Evolutionary conservation across 2,797 vertebrate genomes (phyloP).

Genomic region (Etheostoma nigrum): DNA sequence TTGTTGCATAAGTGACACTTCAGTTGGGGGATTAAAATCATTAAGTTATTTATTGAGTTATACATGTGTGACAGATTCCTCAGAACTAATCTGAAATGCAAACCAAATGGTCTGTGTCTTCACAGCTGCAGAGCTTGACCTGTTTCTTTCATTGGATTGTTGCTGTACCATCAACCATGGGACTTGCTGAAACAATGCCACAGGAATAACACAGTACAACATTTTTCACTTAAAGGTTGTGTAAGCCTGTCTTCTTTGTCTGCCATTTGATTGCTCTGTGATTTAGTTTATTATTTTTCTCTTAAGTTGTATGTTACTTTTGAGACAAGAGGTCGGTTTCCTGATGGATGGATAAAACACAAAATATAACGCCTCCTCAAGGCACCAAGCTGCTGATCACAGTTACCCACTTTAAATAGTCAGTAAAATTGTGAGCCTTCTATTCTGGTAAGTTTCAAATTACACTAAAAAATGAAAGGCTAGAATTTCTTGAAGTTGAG

Average conservation of each 20-base stretch:
- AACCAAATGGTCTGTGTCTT: background rate
- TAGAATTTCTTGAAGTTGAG: constrained; percentile 15
- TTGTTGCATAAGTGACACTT: background rate
- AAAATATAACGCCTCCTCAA: background rate
- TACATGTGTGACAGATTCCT: background rate
- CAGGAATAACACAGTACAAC: constrained; percentile 17
- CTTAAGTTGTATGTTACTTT: constrained; percentile 13
- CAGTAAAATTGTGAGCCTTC: background rate
- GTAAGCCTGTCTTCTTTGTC: constrained; percentile 5
- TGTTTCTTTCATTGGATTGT: constrained; percentile 25
- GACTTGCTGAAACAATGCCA: constrained; percentile 7
- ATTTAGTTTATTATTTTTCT: constrained; percentile 30
- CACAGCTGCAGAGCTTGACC: constrained; percentile 5
- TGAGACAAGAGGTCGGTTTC: constrained; percentile 10
- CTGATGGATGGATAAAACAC: constrained; percentile 21
- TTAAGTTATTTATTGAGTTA: background rate
- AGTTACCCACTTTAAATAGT: constrained; percentile 18
- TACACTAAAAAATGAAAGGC: constrained; percentile 18
- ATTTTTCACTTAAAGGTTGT: constrained; percentile 38
- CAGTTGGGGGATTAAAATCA: background rate
- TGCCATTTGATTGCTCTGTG: constrained; percentile 28
- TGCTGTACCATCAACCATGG: constrained; percentile 9
- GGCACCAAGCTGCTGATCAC: background rate
- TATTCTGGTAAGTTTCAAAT: constrained; percentile 14
- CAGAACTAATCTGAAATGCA: background rate